Evolutionary conservation across 2,113 vertebrate genomes (phyloP), one percentile per base, ranked within the genome.

Genomic region (Fukomys damarensis): DNA sequence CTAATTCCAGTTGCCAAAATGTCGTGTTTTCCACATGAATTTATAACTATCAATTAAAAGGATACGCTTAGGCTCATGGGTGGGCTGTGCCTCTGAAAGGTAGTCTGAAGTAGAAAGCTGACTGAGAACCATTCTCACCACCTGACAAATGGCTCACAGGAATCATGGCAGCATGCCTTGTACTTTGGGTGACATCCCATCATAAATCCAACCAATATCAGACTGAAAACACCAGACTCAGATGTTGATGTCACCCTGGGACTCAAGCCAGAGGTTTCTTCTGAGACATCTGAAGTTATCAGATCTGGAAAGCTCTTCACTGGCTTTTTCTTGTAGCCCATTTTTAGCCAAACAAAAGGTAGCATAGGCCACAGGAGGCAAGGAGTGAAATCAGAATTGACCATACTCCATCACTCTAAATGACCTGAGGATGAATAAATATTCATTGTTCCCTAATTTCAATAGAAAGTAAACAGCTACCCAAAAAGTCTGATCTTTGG

Each of bases 221-320:
- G 89, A 93, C 87, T 46, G 35, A n/a, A n/a, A n/a, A n/a, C n/a
- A n/a, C n/a, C n/a, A n/a, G n/a, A n/a, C n/a, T n/a, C n/a, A n/a
- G n/a, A n/a, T 79, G 95, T 49, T 98, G 98, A 98, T 98, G 95
- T 98, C 97, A 98, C 63, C 84, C 89, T 6, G 83, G 98, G 97
- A 98, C 7, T 74, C 5, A 7, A 98, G 98, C 97, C 98, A 98
- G 95, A 97, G 93, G 81, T 96, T 98, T 97, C 97, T 97, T 97
- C 97, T 93, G 96, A 98, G 97, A 98, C 96, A 90, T 97, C 83
- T 84, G 93, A 95, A 94, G 96, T 98, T 98, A 98, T 97, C 97
- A 98, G 97, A 97, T 98, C 96, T 98, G 98, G 96, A 98, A 98
- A 97, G 89, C 70, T 89, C 95, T 98, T 98, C 96, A 87, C 88